Conservation (phyloP, 1,140 invertebrate species). For the Venustaconcha ellipsiformis region DNA sequence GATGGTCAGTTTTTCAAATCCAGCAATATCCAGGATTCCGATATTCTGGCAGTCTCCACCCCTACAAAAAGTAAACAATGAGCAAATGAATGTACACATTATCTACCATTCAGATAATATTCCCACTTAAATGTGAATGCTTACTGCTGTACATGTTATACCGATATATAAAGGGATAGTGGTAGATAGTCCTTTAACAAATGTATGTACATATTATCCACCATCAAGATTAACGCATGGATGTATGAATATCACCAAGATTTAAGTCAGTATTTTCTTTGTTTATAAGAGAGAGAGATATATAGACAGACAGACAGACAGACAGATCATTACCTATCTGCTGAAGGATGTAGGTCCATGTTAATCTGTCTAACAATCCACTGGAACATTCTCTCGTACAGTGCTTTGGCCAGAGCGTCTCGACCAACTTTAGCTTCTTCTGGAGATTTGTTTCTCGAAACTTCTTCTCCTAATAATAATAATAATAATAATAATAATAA, state of each 20-base stretch:
- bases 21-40: conserved; percentile 64
- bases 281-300: neutral
- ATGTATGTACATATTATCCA: too few relatives aligned
- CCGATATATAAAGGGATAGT: too few relatives aligned
- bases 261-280: too few relatives aligned
- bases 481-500: too few relatives aligned
- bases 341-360: conserved; percentile 33
- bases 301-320: neutral
- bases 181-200: too few relatives aligned
- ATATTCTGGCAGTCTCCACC: conserved; percentile 22
- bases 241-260: too few relatives aligned
- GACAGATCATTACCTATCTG: conserved; percentile 3
- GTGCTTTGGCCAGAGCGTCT: conserved; percentile 64
- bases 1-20: conserved; percentile 61
- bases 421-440: conserved; percentile 60
- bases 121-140: too few relatives aligned
- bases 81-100: too few relatives aligned
- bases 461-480: conserved; percentile 43
- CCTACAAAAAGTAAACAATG: too few relatives aligned
- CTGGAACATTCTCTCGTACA: conserved; percentile 64
- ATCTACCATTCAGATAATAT: too few relatives aligned
- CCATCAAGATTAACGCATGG: too few relatives aligned
- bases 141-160: too few relatives aligned
- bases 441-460: conserved; percentile 52
- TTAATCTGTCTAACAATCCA: conserved; percentile 66